phyloP scores from a whole-genome alignment of 2,888 invertebrate genomes.

The Drosophila emarginata region DNA sequence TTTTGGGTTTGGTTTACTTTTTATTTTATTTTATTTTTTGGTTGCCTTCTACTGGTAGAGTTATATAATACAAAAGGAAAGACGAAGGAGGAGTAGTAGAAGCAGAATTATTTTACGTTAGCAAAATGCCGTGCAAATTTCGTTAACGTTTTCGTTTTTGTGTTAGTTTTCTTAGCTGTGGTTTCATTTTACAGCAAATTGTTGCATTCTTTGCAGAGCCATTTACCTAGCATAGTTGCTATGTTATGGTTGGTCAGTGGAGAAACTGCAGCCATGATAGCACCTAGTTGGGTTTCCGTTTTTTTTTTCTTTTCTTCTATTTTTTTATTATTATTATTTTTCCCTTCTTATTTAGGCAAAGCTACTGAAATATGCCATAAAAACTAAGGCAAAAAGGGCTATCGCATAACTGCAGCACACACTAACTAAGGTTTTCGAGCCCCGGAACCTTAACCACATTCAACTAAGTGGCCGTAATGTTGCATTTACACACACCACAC shows the following conservation, averaged over 20 bases:
- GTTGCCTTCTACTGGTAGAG: neutral
- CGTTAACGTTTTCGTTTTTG: neutral
- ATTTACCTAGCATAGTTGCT: constrained; percentile 18
- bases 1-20: neutral
- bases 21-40: neutral
- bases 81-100: constrained; percentile 3
- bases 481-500: constrained; percentile 50
- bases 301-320: neutral
- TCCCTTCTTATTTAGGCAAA: constrained; percentile 62
- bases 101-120: constrained; percentile 41
- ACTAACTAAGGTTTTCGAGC: constrained; percentile 11
- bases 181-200: constrained; percentile 65
- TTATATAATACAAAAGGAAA: constrained; percentile 39
- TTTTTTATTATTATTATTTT: neutral
- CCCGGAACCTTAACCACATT: constrained; percentile 35
- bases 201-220: constrained; percentile 62
- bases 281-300: constrained; percentile 1
- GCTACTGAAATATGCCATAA: constrained; percentile 72
- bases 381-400: constrained; percentile 52
- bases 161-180: constrained; percentile 46
- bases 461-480: constrained; percentile 67
- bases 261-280: constrained; percentile 5
- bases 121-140: constrained; percentile 46
- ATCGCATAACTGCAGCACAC: constrained; percentile 72
- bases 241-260: constrained; percentile 44